These are phyloP conservation scores for Parnassius orleans DNA, from an alignment of 2,888 invertebrate species.

Conservation along the genomic window DNA sequence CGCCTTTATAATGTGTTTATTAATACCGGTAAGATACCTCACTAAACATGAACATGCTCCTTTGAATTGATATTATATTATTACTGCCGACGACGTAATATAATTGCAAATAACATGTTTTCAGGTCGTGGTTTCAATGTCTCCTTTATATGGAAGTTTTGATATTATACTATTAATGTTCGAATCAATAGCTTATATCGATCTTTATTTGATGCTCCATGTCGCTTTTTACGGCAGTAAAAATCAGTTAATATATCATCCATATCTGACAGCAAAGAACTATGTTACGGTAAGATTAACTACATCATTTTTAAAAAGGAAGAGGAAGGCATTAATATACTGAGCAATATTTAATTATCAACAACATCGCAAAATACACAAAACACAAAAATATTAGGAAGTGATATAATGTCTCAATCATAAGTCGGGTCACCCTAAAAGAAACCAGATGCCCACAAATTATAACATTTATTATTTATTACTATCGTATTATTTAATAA, in stretches of 20 bases:
- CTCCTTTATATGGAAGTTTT: constrained; percentile 55
- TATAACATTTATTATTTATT: too few relatives aligned
- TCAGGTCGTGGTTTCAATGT: constrained; percentile 63
- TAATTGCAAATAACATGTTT: constrained; percentile 22
- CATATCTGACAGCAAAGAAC: constrained; percentile 73
- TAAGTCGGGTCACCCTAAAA: too few relatives aligned
- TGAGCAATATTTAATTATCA: too few relatives aligned
- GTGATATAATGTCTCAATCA: too few relatives aligned
- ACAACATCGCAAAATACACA: too few relatives aligned
- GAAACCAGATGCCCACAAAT: too few relatives aligned
- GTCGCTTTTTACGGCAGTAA: constrained; percentile 74
- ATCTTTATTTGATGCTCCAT: constrained; percentile 74
- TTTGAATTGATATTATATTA: constrained; percentile 9
- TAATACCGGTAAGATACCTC: constrained; percentile 57
- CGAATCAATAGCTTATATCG: constrained; percentile 69
- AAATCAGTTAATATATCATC: constrained; percentile 76
- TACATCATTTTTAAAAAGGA: neutral
- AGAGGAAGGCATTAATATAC: too few relatives aligned
- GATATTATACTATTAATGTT: constrained; percentile 54
- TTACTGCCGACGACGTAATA: constrained; percentile 8
- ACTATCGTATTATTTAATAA: too few relatives aligned
- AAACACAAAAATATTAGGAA: too few relatives aligned
- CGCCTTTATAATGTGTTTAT: constrained; percentile 58
- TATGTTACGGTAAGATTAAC: constrained; percentile 57
- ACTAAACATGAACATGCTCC: constrained; percentile 7